A percentile compares a stretch with the other conserved stretches of the same genome.
phyloP scores from a whole-genome alignment of 2,888 invertebrate genomes.

The Gymnosoma rotundatum region DNA sequence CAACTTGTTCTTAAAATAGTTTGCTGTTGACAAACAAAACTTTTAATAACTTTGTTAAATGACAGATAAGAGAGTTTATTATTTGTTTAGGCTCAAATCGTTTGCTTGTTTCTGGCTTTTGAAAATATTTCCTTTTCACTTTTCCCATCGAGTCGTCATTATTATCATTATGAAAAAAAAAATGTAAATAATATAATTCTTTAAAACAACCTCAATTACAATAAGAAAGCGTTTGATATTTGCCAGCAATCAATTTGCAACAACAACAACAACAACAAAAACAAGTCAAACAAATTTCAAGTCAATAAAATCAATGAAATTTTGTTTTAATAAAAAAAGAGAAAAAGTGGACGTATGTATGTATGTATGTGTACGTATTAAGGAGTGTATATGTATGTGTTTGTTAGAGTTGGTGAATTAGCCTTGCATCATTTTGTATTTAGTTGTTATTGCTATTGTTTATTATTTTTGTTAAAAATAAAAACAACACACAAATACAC shows the following conservation, averaged over 20 bases:
- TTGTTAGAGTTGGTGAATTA: background rate
- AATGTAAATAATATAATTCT: background rate
- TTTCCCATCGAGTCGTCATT: background rate
- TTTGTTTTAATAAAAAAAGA: slow-evolving; percentile 13
- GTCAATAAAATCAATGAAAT: slow-evolving; percentile 34
- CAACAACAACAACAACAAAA: background rate
- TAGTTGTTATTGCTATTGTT: slow-evolving; percentile 6
- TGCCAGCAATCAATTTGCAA: slow-evolving; percentile 22
- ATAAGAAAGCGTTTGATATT: slow-evolving; percentile 13
- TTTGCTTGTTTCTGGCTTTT: background rate
- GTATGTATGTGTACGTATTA: background rate
- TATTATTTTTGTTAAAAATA: slow-evolving; percentile 19
- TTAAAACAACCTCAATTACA: background rate
- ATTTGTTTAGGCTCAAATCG: background rate
- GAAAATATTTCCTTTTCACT: slow-evolving; percentile 43
- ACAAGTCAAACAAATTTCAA: background rate
- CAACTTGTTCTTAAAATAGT: background rate
- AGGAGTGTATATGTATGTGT: background rate
- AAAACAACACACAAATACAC: slow-evolving; percentile 24
- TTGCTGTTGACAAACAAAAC: background rate
- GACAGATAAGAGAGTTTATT: background rate
- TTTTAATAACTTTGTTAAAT: slow-evolving; percentile 16
- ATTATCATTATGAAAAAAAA: background rate
- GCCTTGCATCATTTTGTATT: slow-evolving; percentile 27
- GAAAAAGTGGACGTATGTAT: background rate